Base-by-base conservation (phyloP, 2,113 vertebrate genomes). In the Dromas ardeola region DNA sequence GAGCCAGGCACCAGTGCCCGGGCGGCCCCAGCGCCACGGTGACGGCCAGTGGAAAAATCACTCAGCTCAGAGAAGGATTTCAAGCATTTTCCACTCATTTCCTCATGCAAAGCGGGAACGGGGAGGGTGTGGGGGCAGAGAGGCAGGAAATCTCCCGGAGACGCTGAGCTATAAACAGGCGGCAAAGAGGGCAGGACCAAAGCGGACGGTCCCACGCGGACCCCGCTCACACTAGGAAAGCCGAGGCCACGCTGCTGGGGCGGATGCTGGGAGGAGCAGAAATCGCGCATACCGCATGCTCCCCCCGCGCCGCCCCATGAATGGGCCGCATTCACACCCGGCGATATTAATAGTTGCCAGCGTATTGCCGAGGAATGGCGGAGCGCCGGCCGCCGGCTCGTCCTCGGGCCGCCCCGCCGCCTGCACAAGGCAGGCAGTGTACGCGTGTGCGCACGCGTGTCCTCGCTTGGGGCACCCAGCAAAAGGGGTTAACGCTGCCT, bases 311-410 rank as follows among this genome's bases (percentile, higher is more conserved):
- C 21, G 4, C 82, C 53, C 62, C n/a, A 11, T 95, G 66, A 97
- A 97, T 92, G 86, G 73, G 87, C 32, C 3, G 13, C 81, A 94
- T 96, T 95, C 91, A 91, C 25, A 1, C 81, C 14, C 12, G 2
- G 70, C 1, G 70, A 32, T 90, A 95, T 96, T 95, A 91, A 95
- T 93, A 96, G 94, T n/a, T 50, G 32, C 65, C 62, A 82, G 71
- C 45, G 8, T 47, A 72, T 26, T 55, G 67, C 91, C 7, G 34
- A 67, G 92, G 92, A 77, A 83, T 34, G 67, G 81, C 23, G 3
- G 45, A 47, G 40, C 13, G 38, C 63, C 9, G 27, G 40, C 86
- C 29, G 27, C 86, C 29, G 58, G 72, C 67, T 73, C 56, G 15
- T 58, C 70, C 52, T 34, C 26, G 5, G 80, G 74, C n/a, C 3